Conservation (phyloP, 2,888 invertebrate species). For the Ochropacha duplaris region DNA sequence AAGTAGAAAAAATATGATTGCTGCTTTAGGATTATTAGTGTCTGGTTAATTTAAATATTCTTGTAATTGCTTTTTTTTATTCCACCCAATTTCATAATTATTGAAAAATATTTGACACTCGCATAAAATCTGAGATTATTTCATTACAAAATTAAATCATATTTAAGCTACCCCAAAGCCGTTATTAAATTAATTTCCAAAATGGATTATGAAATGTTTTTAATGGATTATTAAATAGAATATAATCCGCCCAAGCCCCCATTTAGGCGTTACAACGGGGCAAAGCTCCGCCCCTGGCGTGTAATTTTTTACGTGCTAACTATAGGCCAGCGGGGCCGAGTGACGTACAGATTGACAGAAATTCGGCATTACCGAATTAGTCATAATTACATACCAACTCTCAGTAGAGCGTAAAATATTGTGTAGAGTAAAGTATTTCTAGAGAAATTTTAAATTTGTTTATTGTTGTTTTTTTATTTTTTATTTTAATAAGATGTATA, state of each 20-base stretch:
- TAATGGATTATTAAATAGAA: slow-evolving; percentile 4
- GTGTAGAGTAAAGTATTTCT: slow-evolving; percentile 1
- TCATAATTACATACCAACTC: slow-evolving; percentile 50
- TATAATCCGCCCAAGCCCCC: slow-evolving; percentile 4
- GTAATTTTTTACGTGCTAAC: slow-evolving; percentile 39
- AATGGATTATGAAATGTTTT: not conserved
- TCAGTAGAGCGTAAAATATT: slow-evolving; percentile 43
- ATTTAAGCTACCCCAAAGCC: not conserved
- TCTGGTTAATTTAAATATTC: not conserved
- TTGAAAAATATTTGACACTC: too few relatives aligned
- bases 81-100: too few relatives aligned
- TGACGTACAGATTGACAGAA: slow-evolving; percentile 60
- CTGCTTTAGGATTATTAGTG: not conserved
- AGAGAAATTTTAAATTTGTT: not conserved
- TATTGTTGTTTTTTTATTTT: not conserved
- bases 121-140: too few relatives aligned
- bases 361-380: slow-evolving; percentile 53
- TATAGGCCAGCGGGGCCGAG: slow-evolving; percentile 34
- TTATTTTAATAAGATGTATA: not conserved
- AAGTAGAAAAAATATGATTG: slow-evolving; percentile 1
- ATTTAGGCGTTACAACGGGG: not conserved
- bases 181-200: not conserved
- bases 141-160: not conserved
- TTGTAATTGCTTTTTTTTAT: not conserved
- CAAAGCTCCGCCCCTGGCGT: slow-evolving; percentile 37